Evolutionary conservation across 53 echinoderm and acorn worm genomes (phyloP).

Genomic region (Paracentrotus lividus): DNA sequence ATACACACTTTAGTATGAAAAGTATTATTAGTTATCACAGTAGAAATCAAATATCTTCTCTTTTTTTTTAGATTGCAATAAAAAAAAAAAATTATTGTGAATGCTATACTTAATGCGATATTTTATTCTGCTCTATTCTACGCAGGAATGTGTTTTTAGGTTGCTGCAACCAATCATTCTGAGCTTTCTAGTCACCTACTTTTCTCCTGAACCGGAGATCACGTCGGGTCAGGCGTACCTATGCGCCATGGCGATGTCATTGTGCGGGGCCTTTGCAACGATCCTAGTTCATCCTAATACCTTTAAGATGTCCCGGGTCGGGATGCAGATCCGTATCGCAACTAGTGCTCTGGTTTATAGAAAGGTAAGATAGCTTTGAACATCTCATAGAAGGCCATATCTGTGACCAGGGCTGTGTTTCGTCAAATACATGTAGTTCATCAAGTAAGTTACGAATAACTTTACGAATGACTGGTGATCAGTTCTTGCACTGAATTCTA

Average conservation of each 20-base stretch:
- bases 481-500: too few relatives aligned
- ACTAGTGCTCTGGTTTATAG: conserved; percentile 78
- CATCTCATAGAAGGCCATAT: too few relatives aligned
- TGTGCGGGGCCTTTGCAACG: conserved; percentile 51
- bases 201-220: conserved; percentile 69
- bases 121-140: background rate
- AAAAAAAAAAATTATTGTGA: background rate
- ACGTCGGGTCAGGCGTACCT: conserved; percentile 83
- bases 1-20: too few relatives aligned
- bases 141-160: conserved; percentile 76
- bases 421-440: too few relatives aligned
- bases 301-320: conserved; percentile 74
- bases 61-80: too few relatives aligned
- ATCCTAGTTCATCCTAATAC: conserved; percentile 77
- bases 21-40: too few relatives aligned
- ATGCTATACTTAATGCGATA: too few relatives aligned
- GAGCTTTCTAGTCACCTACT: conserved; percentile 75
- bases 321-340: conserved; percentile 84
- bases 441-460: too few relatives aligned
- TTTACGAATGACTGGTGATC: too few relatives aligned
- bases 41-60: too few relatives aligned
- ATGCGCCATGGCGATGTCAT: conserved; percentile 72
- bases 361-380: conserved; percentile 74
- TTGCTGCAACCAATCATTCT: conserved; percentile 80
- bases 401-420: too few relatives aligned